Evolutionary conservation across 2,888 invertebrate species (phyloP).

Genomic region (Drosophila algonquin): DNA sequence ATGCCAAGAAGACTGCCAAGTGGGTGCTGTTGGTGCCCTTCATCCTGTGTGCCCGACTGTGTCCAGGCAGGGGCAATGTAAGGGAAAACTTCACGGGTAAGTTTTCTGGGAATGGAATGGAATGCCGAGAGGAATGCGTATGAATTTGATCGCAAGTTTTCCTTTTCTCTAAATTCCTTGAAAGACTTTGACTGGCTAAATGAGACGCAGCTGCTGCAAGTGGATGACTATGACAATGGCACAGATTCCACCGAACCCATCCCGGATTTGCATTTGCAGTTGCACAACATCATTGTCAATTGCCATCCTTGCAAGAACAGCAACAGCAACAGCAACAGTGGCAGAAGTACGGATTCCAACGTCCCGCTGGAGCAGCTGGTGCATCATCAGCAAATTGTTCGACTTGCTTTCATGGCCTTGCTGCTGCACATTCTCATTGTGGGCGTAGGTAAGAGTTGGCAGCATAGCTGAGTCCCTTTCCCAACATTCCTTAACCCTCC

Average conservation of each 20-base stretch:
- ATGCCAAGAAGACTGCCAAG: constrained; percentile 11
- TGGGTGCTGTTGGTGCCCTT: constrained; percentile 17
- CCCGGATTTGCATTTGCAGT: not conserved
- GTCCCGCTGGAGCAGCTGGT: not conserved
- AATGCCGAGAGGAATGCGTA: not conserved
- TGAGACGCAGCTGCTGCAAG: constrained; percentile 46
- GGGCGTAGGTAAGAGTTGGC: constrained; percentile 43
- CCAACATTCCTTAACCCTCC: no score
- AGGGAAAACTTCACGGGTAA: constrained; percentile 37
- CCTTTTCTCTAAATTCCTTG: not conserved
- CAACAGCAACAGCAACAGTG: not conserved
- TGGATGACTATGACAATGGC: constrained; percentile 11
- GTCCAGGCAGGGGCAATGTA: not conserved
- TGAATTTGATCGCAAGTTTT: not conserved
- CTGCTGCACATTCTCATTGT: constrained; percentile 58
- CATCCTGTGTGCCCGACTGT: constrained; percentile 2
- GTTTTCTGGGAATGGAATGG: not conserved
- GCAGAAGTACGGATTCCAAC: not conserved
- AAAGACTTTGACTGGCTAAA: constrained; percentile 39
- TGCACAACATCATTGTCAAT: constrained; percentile 5
- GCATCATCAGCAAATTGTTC: constrained; percentile 12
- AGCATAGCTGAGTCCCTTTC: no score
- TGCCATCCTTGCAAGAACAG: constrained; percentile 12
- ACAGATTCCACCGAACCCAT: constrained; percentile 8
- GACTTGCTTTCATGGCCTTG: constrained; percentile 39